Conservation (phyloP, 2,113 vertebrate genomes). For the Phasianus colchicus region DNA sequence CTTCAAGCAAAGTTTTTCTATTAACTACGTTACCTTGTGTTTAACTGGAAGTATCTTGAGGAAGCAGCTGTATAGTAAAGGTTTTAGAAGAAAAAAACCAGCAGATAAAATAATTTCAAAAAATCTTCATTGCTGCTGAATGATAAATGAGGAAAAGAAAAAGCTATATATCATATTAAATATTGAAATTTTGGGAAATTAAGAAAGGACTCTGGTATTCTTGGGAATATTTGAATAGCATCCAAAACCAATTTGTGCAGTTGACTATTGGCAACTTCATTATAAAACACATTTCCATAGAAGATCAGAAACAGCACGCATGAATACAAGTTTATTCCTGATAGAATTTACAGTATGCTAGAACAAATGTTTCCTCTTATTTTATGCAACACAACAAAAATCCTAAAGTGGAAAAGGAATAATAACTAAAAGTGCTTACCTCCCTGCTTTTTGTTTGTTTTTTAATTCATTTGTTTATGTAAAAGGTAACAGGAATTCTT, state of each 20-base stretch:
- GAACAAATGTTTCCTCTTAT: conserved; percentile 44
- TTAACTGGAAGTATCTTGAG: neutral
- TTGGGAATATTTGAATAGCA: neutral
- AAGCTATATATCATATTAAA: neutral
- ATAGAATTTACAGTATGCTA: neutral
- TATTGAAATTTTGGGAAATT: neutral
- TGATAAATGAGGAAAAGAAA: neutral
- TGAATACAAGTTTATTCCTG: conserved; percentile 18
- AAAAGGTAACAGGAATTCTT: neutral
- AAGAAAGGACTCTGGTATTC: neutral
- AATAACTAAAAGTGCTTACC: neutral
- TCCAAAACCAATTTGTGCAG: neutral
- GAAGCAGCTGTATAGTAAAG: neutral
- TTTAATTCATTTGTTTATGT: neutral
- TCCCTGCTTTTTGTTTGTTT: neutral
- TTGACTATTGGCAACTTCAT: neutral
- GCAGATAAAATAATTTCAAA: neutral
- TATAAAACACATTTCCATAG: neutral
- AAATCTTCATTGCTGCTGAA: neutral
- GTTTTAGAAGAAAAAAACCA: neutral
- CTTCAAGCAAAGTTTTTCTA: neutral
- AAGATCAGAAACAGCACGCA: conserved; percentile 22
- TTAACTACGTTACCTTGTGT: neutral
- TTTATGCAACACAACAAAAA: neutral
- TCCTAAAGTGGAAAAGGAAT: neutral